These are phyloP conservation scores for Tetramorium parvispinum DNA, from an alignment of 1,140 invertebrate genomes.

Conservation along the genomic window DNA sequence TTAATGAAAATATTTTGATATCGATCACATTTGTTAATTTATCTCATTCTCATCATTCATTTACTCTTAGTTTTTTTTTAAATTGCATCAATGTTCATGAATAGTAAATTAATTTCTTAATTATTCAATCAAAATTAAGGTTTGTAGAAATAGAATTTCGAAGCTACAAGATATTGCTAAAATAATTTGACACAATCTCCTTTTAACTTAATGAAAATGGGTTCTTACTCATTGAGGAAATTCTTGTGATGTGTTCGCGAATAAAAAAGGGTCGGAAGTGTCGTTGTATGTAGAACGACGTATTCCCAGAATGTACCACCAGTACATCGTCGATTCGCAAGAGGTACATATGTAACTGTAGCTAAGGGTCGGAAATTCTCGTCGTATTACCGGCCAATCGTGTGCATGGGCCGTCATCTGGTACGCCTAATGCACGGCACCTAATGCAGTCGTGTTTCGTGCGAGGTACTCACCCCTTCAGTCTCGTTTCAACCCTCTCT, in stretches of 20 bases:
- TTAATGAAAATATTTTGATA: background rate
- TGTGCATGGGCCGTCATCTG: conserved; percentile 67
- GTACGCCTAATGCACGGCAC: conserved; percentile 68
- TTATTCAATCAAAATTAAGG: too few relatives aligned
- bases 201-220: background rate
- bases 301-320: conserved; percentile 56
- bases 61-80: background rate
- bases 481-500: conserved; percentile 29
- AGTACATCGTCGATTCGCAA: conserved; percentile 56
- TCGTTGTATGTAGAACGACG: conserved; percentile 22
- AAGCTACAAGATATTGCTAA: background rate
- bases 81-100: background rate
- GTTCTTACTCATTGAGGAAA: conserved; percentile 15
- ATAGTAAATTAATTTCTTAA: background rate
- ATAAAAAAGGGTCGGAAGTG: conserved; percentile 65
- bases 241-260: conserved; percentile 4
- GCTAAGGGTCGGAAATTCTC: conserved; percentile 72
- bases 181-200: background rate
- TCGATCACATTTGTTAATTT: background rate
- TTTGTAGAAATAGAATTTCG: background rate
- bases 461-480: conserved; percentile 53
- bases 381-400: conserved; percentile 74
- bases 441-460: conserved; percentile 75
- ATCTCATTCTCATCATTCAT: background rate
- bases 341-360: conserved; percentile 69